phyloP scores from a whole-genome alignment of 2,113 vertebrate genomes.

The Acrocephalus kingi region DNA sequence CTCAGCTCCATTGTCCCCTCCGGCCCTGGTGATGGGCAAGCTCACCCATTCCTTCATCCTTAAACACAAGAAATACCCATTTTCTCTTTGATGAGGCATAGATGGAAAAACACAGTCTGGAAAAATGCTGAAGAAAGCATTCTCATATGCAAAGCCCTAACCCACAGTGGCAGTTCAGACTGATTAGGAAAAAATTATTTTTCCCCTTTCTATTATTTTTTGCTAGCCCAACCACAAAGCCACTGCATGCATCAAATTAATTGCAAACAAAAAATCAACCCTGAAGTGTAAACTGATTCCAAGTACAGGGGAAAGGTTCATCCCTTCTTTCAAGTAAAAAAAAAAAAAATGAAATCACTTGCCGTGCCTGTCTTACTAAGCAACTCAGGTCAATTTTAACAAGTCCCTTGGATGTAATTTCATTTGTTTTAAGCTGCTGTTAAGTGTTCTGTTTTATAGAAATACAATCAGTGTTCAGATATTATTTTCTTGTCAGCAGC shows the following conservation, averaged over 20 bases:
- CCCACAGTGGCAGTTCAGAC: not conserved
- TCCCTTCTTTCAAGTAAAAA: not conserved
- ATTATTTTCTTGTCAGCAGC: not conserved
- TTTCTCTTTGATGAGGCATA: not conserved
- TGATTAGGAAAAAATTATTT: not conserved
- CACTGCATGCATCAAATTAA: not conserved
- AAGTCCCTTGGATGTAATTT: not conserved
- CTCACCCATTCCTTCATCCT: rapidly evolving
- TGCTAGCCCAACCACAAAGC: not conserved
- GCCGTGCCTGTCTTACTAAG: not conserved
- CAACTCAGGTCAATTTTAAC: not conserved
- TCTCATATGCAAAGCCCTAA: not conserved
- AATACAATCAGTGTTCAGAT: not conserved
- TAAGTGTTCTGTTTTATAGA: not conserved
- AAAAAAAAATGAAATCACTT: not conserved
- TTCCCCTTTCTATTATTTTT: not conserved
- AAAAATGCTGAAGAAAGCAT: not conserved
- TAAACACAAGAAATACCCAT: not conserved
- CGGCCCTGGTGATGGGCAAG: rapidly evolving
- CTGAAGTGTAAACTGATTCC: not conserved
- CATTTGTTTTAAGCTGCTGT: not conserved
- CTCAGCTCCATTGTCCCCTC: not conserved
- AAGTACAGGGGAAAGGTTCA: not conserved
- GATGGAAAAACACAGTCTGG: not conserved
- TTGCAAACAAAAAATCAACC: not conserved